Conservation (phyloP, 2,888 invertebrate genomes). For the Netelia melanura region DNA sequence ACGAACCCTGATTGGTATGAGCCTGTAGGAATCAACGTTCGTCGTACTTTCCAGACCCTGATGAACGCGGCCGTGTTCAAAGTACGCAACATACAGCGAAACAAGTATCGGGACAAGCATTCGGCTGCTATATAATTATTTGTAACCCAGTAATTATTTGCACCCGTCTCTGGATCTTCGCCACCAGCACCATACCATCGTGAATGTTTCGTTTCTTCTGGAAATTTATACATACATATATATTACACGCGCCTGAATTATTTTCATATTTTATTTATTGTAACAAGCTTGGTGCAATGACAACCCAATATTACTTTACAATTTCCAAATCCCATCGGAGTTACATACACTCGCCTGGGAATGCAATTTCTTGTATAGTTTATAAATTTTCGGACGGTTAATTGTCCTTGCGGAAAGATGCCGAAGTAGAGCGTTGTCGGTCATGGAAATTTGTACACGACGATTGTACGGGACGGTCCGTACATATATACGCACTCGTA, state of each 20-base stretch:
- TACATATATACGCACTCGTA: slow-evolving; percentile 76
- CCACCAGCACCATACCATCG: slow-evolving; percentile 78
- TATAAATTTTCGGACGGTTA: slow-evolving; percentile 33
- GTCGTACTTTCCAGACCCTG: slow-evolving; percentile 89
- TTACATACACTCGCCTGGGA: slow-evolving; percentile 3
- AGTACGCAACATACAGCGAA: slow-evolving; percentile 94
- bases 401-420: background rate
- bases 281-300: slow-evolving; percentile 81
- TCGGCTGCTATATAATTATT: slow-evolving; percentile 88
- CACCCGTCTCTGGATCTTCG: slow-evolving; percentile 20
- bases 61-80: slow-evolving; percentile 96
- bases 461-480: slow-evolving; percentile 10
- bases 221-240: slow-evolving; percentile 14
- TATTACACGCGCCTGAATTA: slow-evolving; percentile 43
- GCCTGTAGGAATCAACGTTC: background rate
- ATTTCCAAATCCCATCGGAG: slow-evolving; percentile 26
- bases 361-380: slow-evolving; percentile 15
- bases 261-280: slow-evolving; percentile 67
- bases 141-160: slow-evolving; percentile 84
- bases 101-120: slow-evolving; percentile 96
- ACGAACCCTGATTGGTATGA: background rate
- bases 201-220: slow-evolving; percentile 77
- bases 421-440: background rate
- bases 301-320: slow-evolving; percentile 2
- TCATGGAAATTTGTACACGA: background rate